Percentiles rank a stretch among this genome's conserved stretches.
These are phyloP conservation scores for Lithobates sylvaticus DNA, from an alignment of 2,797 vertebrate genomes.

Conservation along the genomic window DNA sequence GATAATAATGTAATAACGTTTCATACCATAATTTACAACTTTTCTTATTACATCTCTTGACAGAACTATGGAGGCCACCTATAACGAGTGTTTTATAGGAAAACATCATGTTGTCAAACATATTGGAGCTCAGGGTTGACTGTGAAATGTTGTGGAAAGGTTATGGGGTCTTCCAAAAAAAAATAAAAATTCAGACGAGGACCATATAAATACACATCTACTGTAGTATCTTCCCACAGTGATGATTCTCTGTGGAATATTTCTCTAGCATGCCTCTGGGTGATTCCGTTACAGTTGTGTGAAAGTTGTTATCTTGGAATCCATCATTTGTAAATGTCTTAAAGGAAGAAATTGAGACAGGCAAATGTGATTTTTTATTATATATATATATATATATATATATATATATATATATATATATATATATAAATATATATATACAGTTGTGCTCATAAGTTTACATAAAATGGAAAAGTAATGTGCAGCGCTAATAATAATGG, in stretches of 20 bases:
- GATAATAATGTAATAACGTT: not conserved
- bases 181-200: slow-evolving; percentile 8
- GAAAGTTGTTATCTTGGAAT: not conserved
- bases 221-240: slow-evolving; percentile 34
- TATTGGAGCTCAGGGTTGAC: slow-evolving; percentile 17
- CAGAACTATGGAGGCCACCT: not conserved
- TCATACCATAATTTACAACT: not conserved
- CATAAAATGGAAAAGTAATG: too few species aligned
- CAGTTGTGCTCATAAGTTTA: too few species aligned
- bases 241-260: slow-evolving; percentile 15
- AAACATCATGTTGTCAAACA: slow-evolving; percentile 25
- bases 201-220: not conserved
- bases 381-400: too few species aligned
- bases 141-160: slow-evolving; percentile 20
- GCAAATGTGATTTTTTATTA: not conserved
- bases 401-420: too few species aligned
- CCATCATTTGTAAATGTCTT: not conserved
- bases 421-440: too few species aligned
- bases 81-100: not conserved
- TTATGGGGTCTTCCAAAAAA: slow-evolving; percentile 16
- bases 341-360: not conserved
- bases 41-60: not conserved
- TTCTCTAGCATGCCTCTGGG: not conserved
- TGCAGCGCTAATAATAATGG: too few species aligned
- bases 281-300: not conserved